Base-by-base conservation (phyloP, 2,797 vertebrate species). In the Scolopax rusticola region DNA sequence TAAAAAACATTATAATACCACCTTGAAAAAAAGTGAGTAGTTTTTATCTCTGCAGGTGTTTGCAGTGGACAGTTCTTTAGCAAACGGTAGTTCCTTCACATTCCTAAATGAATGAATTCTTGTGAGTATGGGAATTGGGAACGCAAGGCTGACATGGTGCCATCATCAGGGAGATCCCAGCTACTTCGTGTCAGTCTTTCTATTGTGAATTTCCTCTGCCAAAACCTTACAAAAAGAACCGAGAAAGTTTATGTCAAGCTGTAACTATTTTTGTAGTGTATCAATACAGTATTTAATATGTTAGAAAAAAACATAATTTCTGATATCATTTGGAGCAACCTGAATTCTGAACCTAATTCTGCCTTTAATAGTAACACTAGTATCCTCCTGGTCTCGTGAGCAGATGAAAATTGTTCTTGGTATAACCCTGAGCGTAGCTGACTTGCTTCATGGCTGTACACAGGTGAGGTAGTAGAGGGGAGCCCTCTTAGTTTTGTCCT, bases 141-240 rank as follows among this genome's bases (percentile, higher is more conserved):
- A 64, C 1, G 0, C 1, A 1, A 75, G 32, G 19, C 57, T 61
- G 38, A 65, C 3, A 12, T 5, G 15, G 5, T 32, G 8, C 47
- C 63, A 0, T n/a, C 28, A 81, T 5, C 23, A 40, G 48, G 78
- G 40, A 70, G 11, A 84, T 59, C 27, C n/a, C 78, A 82, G 11
- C 6, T 61, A 60, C n/a, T 68, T 73, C 24, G 13, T 61, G 18
- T 61, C 36, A 12, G 2, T 51, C 38, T 36, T 88, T 59, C 27
- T 70, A 4, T 21, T 51, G n/a, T 16, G 17, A 53, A 36, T 56
- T 67, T 91, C 51, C 21, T 63, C 76, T 77, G 30, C 16, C 4
- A 70, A 77, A 87, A 77, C n/a, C 27, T 60, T 45, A 53, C 8
- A 27, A 85, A 93, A 80, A 57, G 15, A 68, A 32, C 5, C 15